phyloP scores from a whole-genome alignment of 1,140 invertebrate species.

The Drosophila subpulchrella region DNA sequence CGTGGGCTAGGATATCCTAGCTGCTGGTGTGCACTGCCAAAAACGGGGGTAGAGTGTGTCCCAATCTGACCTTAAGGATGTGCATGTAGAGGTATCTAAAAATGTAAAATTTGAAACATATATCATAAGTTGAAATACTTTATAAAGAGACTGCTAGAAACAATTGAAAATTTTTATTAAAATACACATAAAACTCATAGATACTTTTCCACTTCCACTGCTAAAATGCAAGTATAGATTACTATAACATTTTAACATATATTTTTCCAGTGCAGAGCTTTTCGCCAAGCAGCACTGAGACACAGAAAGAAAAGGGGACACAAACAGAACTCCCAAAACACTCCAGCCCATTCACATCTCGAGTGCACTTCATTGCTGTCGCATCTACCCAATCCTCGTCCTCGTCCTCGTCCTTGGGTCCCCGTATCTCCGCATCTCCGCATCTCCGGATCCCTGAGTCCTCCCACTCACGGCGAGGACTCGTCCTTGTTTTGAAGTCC shows the following conservation, averaged over 20 bases:
- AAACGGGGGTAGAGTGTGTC: neutral
- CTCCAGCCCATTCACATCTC: constrained; percentile 57
- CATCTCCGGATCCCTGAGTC: too few relatives aligned
- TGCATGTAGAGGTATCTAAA: too few relatives aligned
- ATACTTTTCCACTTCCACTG: too few relatives aligned
- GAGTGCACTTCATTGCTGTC: constrained; percentile 79
- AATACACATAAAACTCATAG: too few relatives aligned
- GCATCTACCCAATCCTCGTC: constrained; percentile 45
- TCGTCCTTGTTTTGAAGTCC: constrained; percentile 28
- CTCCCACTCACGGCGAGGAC: neutral
- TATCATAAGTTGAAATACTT: too few relatives aligned
- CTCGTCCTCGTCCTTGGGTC: neutral
- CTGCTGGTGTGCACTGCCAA: neutral
- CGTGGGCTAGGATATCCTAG: constrained; percentile 27
- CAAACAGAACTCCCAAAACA: constrained; percentile 36
- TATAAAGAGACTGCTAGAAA: too few relatives aligned
- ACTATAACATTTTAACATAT: too few relatives aligned
- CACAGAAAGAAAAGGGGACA: constrained; percentile 34
- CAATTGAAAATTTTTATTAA: too few relatives aligned
- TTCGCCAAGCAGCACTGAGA: constrained; percentile 16
- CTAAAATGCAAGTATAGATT: too few relatives aligned
- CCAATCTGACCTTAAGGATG: neutral
- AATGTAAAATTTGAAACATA: too few relatives aligned
- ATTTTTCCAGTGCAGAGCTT: neutral
- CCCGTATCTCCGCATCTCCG: neutral